Evolutionary conservation across 1,140 invertebrate species (phyloP).

Genomic region (Drusus annulatus): DNA sequence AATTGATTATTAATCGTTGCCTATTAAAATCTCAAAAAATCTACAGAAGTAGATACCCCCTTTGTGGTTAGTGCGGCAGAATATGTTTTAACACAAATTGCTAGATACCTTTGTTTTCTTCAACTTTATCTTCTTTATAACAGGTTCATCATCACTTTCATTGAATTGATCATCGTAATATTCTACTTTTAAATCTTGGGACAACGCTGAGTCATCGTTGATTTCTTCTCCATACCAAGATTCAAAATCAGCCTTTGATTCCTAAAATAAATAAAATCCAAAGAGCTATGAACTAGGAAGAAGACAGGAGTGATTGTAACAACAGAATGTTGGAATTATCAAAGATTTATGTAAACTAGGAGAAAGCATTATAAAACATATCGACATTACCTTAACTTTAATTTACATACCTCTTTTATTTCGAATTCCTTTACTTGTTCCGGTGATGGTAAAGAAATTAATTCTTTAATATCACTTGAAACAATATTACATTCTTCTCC

Average conservation of each 20-base stretch:
- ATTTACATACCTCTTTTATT: conserved; percentile 16
- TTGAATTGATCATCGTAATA: conserved; percentile 42
- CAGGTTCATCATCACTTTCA: conserved; percentile 50
- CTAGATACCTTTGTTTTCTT: conserved; percentile 30
- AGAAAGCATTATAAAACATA: too few species aligned
- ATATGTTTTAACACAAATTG: too few species aligned
- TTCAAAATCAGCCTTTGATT: conserved; percentile 2
- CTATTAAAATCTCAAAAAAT: too few species aligned
- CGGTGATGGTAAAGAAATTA: not conserved
- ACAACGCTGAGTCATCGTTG: not conserved
- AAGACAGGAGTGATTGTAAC: not conserved
- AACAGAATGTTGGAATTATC: too few species aligned
- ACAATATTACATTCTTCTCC: not conserved
- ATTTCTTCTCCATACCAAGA: conserved; percentile 18
- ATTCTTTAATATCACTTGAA: not conserved
- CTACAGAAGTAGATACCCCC: too few species aligned
- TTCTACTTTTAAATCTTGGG: conserved; percentile 46
- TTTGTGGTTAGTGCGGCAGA: too few species aligned
- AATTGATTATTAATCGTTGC: too few species aligned
- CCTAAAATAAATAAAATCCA: conserved; percentile 14
- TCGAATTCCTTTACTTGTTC: not conserved
- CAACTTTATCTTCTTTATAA: conserved; percentile 40
- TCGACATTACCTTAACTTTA: too few species aligned
- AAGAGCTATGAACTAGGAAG: not conserved
- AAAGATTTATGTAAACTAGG: too few species aligned